Evolutionary conservation across 2,113 vertebrate species (phyloP), one percentile per base, ranked within the genome.

Genomic region (Cyprinodon brontotheroides): DNA sequence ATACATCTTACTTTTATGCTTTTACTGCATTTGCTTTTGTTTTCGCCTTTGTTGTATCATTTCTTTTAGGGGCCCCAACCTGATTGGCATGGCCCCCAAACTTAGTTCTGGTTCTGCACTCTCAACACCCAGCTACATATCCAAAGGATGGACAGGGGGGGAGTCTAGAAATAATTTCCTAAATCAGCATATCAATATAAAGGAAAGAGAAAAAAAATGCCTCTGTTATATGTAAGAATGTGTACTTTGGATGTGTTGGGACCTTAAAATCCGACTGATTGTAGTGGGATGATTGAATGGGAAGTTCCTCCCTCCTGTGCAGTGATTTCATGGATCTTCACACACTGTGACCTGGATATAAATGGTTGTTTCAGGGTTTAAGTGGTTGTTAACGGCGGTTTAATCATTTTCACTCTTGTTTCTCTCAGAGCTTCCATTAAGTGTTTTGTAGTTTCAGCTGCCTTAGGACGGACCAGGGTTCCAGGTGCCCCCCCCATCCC

Each of bases 361-460:
- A 85, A 29, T 75, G 82, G 68, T 86, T 83, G 72, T 85, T 87
- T 81, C 72, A 74, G 79, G 68, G 66, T 81, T 43, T 72, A 43
- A 75, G 76, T 76, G 29, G 29, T 64, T 79, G 53, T 90, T 87
- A 71, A 82, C 84, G 75, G 77, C 47, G 63, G 61, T 88, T 70
- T 69, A 74, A 43, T 78, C 65, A 3, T 66, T 15, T 41, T 69
- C 61, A 53, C 37, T 75, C 65, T 60, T 72, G 22, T 72, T 78
- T 72, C 80, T 74, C 76, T 70, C 67, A 73, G 86, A 89, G 86
- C 88, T 92, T 92, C 89, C 89, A 79, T 87, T 75, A 75, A 85
- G 86, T 90, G 63, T 91, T 57, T 87, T 61, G 84, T 91, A 86
- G 90, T 84, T 87, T 89, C 69, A 81, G 89, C 86, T 89, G 89